phyloP scores from a whole-genome alignment of 2,113 vertebrate genomes.

The Trichechus manatus region DNA sequence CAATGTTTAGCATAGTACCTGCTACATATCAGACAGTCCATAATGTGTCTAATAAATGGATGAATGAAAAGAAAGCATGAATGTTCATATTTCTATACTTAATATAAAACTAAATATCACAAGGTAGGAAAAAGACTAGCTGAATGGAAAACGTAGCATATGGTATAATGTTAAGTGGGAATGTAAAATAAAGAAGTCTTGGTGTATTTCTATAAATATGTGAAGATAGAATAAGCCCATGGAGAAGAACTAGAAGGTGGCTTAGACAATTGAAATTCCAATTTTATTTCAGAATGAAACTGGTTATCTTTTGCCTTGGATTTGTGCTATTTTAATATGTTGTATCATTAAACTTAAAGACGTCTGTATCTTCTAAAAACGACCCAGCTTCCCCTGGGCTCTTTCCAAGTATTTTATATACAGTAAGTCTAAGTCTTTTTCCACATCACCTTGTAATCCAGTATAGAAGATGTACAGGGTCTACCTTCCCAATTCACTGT shows the following conservation, averaged over 20 bases:
- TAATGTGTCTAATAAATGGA: not conserved
- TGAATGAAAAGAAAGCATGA: not conserved
- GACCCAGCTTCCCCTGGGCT: not conserved
- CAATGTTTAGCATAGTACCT: not conserved
- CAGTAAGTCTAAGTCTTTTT: conserved; percentile 92
- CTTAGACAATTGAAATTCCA: not conserved
- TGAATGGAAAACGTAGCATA: not conserved
- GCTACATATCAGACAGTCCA: not conserved
- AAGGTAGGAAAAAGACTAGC: not conserved
- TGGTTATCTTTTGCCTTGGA: not conserved
- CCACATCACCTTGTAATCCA: conserved; percentile 94
- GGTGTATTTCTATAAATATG: not conserved
- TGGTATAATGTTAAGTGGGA: not conserved
- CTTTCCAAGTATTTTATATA: conserved; percentile 77
- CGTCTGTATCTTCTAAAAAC: not conserved
- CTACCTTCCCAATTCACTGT: conserved; percentile 87
- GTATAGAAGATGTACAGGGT: conserved; percentile 89
- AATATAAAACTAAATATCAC: not conserved
- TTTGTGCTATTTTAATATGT: not conserved
- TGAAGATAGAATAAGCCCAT: not conserved
- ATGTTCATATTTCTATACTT: not conserved
- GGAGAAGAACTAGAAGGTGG: not conserved
- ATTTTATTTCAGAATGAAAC: not conserved
- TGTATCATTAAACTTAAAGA: not conserved
- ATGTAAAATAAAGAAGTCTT: not conserved